Conservation (phyloP, 2,113 vertebrate genomes). For the Morone chrysops region DNA sequence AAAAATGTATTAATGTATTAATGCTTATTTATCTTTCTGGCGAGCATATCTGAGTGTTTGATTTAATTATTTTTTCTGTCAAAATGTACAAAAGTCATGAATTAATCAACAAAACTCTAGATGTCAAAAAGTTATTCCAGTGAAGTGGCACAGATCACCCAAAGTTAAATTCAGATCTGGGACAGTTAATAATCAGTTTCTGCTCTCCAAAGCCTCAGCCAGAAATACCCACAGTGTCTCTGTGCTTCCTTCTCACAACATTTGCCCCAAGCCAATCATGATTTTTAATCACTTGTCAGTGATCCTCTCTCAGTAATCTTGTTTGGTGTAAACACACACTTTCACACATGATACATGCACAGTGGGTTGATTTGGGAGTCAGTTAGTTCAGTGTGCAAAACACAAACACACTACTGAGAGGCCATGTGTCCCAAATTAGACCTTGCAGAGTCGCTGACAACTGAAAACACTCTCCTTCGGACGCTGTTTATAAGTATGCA, state of each 20-base stretch:
- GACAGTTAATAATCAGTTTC: constrained; percentile 48
- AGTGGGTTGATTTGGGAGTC: constrained; percentile 24
- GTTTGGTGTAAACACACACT: constrained; percentile 62
- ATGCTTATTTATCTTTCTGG: background rate
- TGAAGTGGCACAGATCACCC: constrained; percentile 3
- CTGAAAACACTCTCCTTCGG: constrained; percentile 15
- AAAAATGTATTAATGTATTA: background rate
- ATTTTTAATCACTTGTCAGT: constrained; percentile 55
- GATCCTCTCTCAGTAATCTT: constrained; percentile 61
- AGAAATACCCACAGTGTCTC: constrained; percentile 29
- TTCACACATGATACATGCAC: constrained; percentile 31
- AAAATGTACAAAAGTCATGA: background rate
- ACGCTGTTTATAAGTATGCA: background rate
- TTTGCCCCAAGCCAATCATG: constrained; percentile 38
- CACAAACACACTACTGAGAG: constrained; percentile 49
- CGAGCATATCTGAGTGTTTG: background rate
- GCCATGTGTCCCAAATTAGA: constrained; percentile 73
- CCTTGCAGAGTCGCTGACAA: constrained; percentile 45
- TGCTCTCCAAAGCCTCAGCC: constrained; percentile 37
- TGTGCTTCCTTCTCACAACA: constrained; percentile 36
- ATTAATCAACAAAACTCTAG: constrained; percentile 25
- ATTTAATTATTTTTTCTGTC: background rate
- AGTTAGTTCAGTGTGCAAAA: constrained; percentile 29
- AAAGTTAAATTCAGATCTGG: constrained; percentile 42
- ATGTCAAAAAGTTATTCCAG: constrained; percentile 2